Base-by-base conservation (phyloP, 2,113 vertebrate species). In the Dromas ardeola region DNA sequence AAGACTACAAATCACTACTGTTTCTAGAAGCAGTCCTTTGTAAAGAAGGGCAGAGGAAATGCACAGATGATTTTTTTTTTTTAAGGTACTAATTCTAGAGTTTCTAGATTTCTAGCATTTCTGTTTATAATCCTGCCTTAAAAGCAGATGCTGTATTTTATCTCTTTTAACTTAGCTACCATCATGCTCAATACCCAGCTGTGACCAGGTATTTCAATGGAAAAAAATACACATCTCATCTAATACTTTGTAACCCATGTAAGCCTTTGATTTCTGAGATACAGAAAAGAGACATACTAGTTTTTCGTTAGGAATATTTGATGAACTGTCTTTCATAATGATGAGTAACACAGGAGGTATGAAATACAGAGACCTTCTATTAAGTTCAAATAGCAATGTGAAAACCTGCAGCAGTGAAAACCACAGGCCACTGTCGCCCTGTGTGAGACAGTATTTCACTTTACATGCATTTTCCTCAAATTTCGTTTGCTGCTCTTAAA, bases 271-370 rank as follows among this genome's bases (percentile, higher is more conserved):
- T 38, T 92, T 81, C 79, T 30, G 45, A 91, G 29, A 82, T 21
- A 76, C 15, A 71, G 26, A 52, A 45, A 36, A 65, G 4, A 70
- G 19, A 32, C 9, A 47, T 12, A n/a, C 5, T 9, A 63, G 10
- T 2, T 61, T 87, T 66, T 77, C 1, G 0, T 76, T 18, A 55
- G 22, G 70, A 71, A 26, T 88, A 82, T 88, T 56, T 92, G 63
- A 43, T 92, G 81, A 94, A 74, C 61, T 91, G 55, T 78, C 87
- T 92, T 96, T 79, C 22, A 13, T 42, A 93, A 67, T 43, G 78
- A 55, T 47, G 80, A 88, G 86, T 91, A 86, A 91, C 83, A 96
- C 4, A 63, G 32, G 8, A 81, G 10, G 40, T 62, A 82, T 1
- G 8, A 78, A 92, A 91, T 29, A 61, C 4, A 49, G 21, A 81